Base-by-base conservation (phyloP, 1,140 invertebrate genomes). In the Harlomillsia oculata region DNA sequence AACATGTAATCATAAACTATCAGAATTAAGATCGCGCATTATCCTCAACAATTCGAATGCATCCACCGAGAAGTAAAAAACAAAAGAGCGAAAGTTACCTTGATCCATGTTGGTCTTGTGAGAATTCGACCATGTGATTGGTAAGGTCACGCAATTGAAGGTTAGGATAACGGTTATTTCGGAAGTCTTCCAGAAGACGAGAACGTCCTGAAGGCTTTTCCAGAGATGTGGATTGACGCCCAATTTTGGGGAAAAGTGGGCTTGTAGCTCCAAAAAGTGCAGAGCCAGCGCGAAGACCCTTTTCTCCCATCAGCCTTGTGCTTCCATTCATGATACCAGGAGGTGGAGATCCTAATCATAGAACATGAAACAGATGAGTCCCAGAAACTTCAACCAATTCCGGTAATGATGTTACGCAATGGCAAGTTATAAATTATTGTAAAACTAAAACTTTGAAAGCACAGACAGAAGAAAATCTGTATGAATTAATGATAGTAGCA, bases 81-180 rank as follows among this genome's bases (percentile, higher is more conserved):
- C 30, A n/a, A n/a, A n/a, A n/a, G n/a, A n/a, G n/a, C n/a, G n/a
- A n/a, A n/a, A n/a, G n/a, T n/a, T 56, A 57, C 71, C 95, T 82
- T 9, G 95, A 99, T 9, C 97, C 97, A 73, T 99, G 96, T 72
- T 99, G 97, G 76, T 99, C 97, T 75, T 99, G 95, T 53, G 94
- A 97, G 75, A 99, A 99, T 72, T 97, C 93, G 9, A 96, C 90
- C 67, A 97, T 93, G 72, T 97, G 91, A 72, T 90, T 88, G 53
- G 83, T 80, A 43, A 97, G 76, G 74, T 97, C 93, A 60, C 88
- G 82, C 36, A 97, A 77, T 68, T 92, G 87, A 44, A 99, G 79
- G 76, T 94, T 95, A 20, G 93, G 92, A 73, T 89, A 94, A 60
- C 81, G 71, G 66, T 82, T 83, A 68, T 83, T 84, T 21, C 83